Conservation (phyloP, 2,797 vertebrate species). For the Takifugu rubripes region DNA sequence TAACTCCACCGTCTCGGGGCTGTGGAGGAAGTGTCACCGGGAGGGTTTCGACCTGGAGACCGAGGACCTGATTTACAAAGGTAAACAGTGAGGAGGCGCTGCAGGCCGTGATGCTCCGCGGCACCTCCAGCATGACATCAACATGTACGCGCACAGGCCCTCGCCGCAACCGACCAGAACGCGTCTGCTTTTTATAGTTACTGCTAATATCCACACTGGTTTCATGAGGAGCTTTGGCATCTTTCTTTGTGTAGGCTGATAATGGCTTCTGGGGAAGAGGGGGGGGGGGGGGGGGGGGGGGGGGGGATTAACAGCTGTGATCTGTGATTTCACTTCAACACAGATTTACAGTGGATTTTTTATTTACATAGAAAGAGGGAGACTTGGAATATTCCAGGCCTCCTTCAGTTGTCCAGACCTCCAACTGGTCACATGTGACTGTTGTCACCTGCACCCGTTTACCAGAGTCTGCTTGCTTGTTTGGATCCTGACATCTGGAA, state of each 20-base stretch:
- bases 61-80: conserved; percentile 88
- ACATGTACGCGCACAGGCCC: too few relatives aligned
- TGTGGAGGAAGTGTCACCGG: conserved; percentile 89
- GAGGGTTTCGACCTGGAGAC: conserved; percentile 88
- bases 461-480: too few relatives aligned
- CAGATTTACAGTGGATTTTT: too few relatives aligned
- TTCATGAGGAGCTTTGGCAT: neutral
- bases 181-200: conserved; percentile 40
- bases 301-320: too few relatives aligned
- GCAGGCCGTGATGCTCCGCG: conserved; percentile 57
- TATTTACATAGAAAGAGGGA: neutral
- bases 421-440: too few relatives aligned
- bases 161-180: too few relatives aligned
- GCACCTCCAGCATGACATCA: conserved; percentile 31
- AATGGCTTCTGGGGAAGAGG: too few relatives aligned
- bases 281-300: too few relatives aligned
- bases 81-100: conserved; percentile 65
- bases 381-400: conserved; percentile 12
- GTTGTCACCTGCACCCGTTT: too few relatives aligned
- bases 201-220: conserved; percentile 46
- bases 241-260: too few relatives aligned
- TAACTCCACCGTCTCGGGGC: conserved; percentile 87
- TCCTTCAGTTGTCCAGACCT: conserved; percentile 1
- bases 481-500: too few relatives aligned
- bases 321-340: too few relatives aligned